Conservation (phyloP, 2,113 vertebrate species). For the Hirundichthys speculiger region DNA sequence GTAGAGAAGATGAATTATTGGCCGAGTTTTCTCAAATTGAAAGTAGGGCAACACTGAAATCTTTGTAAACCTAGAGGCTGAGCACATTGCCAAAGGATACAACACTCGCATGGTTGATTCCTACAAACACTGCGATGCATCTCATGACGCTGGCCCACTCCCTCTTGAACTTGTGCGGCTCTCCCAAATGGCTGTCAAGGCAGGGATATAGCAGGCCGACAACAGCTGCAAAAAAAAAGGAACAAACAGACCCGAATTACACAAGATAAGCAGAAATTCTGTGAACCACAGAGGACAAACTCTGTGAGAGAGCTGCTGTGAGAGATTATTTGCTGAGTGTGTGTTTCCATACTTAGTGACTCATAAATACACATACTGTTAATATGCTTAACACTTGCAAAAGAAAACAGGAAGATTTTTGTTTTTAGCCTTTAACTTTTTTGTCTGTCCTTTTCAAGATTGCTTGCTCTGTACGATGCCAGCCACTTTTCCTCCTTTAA, state of each 20-base stretch:
- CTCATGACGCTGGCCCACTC: conserved; percentile 99
- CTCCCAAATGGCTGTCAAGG: conserved; percentile 94
- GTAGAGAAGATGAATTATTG: neutral
- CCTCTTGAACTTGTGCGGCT: conserved; percentile 97
- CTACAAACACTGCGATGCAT: conserved; percentile 97
- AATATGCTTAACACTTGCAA: neutral
- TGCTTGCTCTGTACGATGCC: too few relatives aligned
- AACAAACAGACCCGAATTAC: conserved; percentile 38
- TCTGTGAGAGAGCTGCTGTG: conserved; percentile 5
- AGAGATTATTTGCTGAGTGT: conserved; percentile 41
- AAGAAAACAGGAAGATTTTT: too few relatives aligned
- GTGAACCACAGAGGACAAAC: conserved; percentile 18
- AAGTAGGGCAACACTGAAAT: neutral
- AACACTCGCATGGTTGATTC: conserved; percentile 98
- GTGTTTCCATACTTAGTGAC: conserved; percentile 28
- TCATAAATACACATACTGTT: conserved; percentile 3
- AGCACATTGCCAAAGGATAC: too few relatives aligned
- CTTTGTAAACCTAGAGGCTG: neutral
- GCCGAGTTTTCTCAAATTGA: neutral
- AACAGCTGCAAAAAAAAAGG: conserved; percentile 80
- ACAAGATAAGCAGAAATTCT: conserved; percentile 46
- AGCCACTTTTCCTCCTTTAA: too few relatives aligned
- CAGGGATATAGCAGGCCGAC: conserved; percentile 97
- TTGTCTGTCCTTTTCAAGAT: too few relatives aligned
- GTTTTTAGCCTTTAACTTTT: too few relatives aligned